Base-by-base conservation (phyloP, 2,888 invertebrate species). In the Molorchus minor region DNA sequence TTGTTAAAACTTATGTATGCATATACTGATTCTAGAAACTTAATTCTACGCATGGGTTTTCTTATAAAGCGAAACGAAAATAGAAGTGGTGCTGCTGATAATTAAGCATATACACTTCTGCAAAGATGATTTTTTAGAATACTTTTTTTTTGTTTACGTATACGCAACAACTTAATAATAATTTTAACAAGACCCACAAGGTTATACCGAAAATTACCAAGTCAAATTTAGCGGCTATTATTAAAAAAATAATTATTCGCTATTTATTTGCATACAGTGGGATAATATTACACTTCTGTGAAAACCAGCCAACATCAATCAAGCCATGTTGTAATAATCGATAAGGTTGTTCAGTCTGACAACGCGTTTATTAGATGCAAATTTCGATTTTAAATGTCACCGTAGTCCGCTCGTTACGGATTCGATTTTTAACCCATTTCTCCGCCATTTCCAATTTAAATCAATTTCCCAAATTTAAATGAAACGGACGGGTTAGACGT, bases 231-330 rank as follows among this genome's bases (percentile, higher is more conserved):
- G 69, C 41, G 41, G 51, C 54, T 57, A 54, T 46, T 58, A 58
- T 44, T 49, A 51, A 58, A 52, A n/a, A 56, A 61, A 61, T 64
- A 56, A 64, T 61, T 58, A 64, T 58, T 59, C 40, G 15, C 44
- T 16, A 43, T 59, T 33, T n/a, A 61, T 64, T 64, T 59, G 60
- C 62, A 65, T 62, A 58, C 58, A 57, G 60, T 52, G 43, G 30
- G 51, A 56, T 55, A 56, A 52, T 59, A 65, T 62, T 60, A 57
- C 35, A 62, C 59, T 62, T 55, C 62, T 56, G 36, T 52, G 52
- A 41, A 63, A 58, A 55, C 54, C 56, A 41, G 43, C 33, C 25
- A 52, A 45, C 56, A 61, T 64, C 61, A 61, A 58, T 64, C 64
- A 61, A 53, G 44, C 33, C 17, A 20, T 52, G 41, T 52, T 19